Conservation (phyloP, 92 coral and sea anemone species). For the Porites rus region DNA sequence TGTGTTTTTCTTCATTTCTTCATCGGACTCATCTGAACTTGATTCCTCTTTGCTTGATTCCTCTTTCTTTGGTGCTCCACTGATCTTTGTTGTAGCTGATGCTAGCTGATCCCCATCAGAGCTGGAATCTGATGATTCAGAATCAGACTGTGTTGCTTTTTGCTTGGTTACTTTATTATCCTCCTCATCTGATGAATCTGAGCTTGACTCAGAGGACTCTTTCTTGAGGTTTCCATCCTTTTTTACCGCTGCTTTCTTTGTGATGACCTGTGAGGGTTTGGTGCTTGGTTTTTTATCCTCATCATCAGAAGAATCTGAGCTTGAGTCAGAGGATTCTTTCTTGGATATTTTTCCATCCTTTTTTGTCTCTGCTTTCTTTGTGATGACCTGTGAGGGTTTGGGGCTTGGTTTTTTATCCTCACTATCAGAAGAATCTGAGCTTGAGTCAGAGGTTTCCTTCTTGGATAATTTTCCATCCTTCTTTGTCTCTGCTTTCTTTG, state of each 20-base stretch:
- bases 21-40: conserved; percentile 9
- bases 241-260: not conserved
- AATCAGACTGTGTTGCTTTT: not conserved
- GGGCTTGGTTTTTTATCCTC: conserved; percentile 55
- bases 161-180: conserved; percentile 45
- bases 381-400: conserved; percentile 7
- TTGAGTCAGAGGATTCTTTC: conserved; percentile 23
- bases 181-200: conserved; percentile 53
- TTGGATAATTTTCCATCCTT: not conserved
- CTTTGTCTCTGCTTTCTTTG: conserved; percentile 9
- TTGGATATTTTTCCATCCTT: conserved; percentile 4
- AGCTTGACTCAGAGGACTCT: conserved; percentile 27
- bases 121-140: conserved; percentile 45
- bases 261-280: not conserved
- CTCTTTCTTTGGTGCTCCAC: not conserved
- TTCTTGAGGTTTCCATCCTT: not conserved
- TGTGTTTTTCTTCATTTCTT: not conserved
- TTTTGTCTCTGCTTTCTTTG: conserved; percentile 13
- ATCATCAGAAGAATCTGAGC: conserved; percentile 37
- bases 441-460: conserved; percentile 13
- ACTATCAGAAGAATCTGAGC: conserved; percentile 48
- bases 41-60: conserved; percentile 24
- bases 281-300: not conserved
- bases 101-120: conserved; percentile 8
- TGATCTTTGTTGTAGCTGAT: not conserved